Base-by-base conservation (phyloP, 2,113 vertebrate species). In the Thinocorus orbignyianus region DNA sequence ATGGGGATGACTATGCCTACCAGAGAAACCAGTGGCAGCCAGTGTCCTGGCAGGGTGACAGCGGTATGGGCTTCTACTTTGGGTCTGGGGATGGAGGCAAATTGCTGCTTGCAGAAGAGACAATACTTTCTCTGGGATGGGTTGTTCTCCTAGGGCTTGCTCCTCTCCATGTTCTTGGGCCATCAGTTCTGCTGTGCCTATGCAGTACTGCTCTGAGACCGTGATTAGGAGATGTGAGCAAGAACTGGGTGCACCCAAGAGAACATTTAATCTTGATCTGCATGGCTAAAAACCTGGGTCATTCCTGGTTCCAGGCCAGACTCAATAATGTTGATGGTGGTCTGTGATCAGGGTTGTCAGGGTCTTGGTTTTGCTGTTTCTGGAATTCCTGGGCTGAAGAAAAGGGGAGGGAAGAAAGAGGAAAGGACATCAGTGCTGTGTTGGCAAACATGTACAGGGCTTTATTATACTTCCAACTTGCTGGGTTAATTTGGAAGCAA, bases 41-140 rank as follows among this genome's bases (percentile, higher is more conserved):
- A 0, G 86, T 70, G 79, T 25, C 35, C 5, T 72, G 79, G 68
- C 95, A 57, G 44, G 68, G 55, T n/a, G 95, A 96, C 68, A 97
- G 95, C 98, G 97, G 98, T 98, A 97, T 2, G 57, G 41, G 44
- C 17, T 49, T 14, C 6, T 60, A 41, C 41, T 66, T 57, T 52
- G 33, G 30, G 10, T 31, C 62, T 52, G 51, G 33, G 37, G 14
- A 10, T 30, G 24, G 41, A 70, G 77, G 69, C 39, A 54, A 39
- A 19, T 55, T 33, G 15, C 35, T 58, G 26, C 72, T 80, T 20
- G n/a, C 30, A 51, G 54, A 46, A 58, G 20, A 11, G 7, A 17
- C 1, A 4, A 22, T 66, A 22, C 20, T 76, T 72, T 44, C 17
- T 69, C 42, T 20, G 28, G 55, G 31, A 8, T 4, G 10, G 28